Evolutionary conservation across 2,797 vertebrate genomes (phyloP).

Genomic region (Hafferia zeledoni): DNA sequence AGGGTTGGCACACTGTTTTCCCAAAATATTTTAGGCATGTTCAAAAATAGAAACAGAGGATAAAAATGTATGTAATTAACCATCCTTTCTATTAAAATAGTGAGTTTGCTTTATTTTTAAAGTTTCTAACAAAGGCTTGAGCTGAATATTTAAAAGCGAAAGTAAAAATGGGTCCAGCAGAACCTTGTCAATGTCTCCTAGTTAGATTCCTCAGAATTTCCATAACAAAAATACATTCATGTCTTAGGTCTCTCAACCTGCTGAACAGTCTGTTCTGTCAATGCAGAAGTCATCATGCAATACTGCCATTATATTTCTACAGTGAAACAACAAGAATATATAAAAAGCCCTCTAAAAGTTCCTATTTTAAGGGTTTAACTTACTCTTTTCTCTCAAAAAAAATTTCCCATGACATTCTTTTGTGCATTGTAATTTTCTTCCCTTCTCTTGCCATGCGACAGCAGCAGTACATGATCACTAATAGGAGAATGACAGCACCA

Average conservation of each 20-base stretch:
- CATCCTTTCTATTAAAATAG: neutral
- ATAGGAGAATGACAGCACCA: neutral
- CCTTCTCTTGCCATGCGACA: neutral
- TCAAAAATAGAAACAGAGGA: neutral
- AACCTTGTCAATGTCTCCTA: neutral
- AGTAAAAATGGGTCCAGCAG: neutral
- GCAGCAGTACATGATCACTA: neutral
- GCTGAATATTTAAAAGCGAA: neutral
- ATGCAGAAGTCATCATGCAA: neutral
- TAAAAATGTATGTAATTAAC: fast-evolving
- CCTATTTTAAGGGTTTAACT: neutral
- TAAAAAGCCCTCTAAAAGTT: fast-evolving
- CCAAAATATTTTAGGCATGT: neutral
- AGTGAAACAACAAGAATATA: fast-evolving
- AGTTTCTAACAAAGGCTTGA: neutral
- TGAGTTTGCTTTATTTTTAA: neutral
- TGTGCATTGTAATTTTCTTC: neutral
- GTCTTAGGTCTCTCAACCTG: fast-evolving
- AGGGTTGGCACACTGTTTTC: neutral
- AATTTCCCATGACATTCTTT: neutral
- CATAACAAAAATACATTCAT: neutral
- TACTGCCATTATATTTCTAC: neutral
- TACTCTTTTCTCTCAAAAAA: neutral
- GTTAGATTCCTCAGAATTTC: neutral
- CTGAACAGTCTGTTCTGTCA: neutral